Evolutionary conservation across 2,113 vertebrate species (phyloP).

Genomic region (Macquaria australasica): DNA sequence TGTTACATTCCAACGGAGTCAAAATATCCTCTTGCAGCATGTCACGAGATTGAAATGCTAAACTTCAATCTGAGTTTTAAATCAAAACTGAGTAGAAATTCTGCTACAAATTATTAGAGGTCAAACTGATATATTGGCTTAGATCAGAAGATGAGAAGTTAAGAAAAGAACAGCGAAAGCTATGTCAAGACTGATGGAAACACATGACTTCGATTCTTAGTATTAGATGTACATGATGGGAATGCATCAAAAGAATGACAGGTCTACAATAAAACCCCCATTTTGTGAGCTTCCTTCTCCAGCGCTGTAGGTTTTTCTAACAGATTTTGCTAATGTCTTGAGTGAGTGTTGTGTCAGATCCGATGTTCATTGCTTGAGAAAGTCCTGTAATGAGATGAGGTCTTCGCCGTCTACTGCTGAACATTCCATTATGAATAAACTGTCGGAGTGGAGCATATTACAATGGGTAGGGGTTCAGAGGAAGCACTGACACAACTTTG

Average conservation of each 20-base stretch:
- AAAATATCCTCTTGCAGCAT: neutral
- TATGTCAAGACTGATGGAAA: slow-evolving; percentile 35
- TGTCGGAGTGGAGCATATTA: neutral
- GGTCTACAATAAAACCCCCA: slow-evolving; percentile 25
- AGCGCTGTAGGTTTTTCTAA: slow-evolving; percentile 1
- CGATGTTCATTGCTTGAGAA: slow-evolving; percentile 31
- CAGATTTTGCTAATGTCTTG: slow-evolving; percentile 30
- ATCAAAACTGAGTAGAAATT: neutral
- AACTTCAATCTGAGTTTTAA: neutral
- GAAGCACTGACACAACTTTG: slow-evolving; percentile 1
- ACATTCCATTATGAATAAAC: slow-evolving; percentile 21
- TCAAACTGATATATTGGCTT: slow-evolving; percentile 26
- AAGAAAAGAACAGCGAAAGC: neutral
- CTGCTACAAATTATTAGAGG: slow-evolving; percentile 28
- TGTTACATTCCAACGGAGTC: neutral
- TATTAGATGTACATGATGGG: slow-evolving; percentile 25
- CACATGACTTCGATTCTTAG: slow-evolving; percentile 25
- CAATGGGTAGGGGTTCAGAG: neutral
- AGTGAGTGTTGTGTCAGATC: slow-evolving; percentile 13
- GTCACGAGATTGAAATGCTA: neutral
- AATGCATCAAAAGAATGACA: slow-evolving; percentile 32
- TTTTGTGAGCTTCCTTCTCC: slow-evolving; percentile 4
- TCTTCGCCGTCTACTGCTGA: slow-evolving; percentile 30
- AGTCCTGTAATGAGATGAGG: slow-evolving; percentile 39
- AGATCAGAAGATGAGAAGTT: slow-evolving; percentile 18